These are phyloP conservation scores for Ursus arctos DNA, from an alignment of 2,113 vertebrate species.

Conservation along the genomic window DNA sequence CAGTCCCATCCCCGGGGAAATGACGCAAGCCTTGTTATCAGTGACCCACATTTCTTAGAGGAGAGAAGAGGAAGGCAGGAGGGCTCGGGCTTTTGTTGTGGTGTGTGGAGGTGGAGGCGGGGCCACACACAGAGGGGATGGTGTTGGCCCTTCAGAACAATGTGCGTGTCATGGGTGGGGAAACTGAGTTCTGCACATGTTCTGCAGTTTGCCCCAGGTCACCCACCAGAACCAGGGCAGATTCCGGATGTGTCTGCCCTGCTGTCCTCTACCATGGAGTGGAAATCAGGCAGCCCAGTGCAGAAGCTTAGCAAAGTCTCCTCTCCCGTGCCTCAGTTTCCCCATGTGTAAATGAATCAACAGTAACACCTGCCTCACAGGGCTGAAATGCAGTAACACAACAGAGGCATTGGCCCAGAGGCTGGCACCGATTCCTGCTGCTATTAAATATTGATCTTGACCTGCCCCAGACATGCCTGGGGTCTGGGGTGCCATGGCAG, in stretches of 20 bases:
- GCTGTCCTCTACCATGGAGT: neutral
- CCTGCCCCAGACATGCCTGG: accelerated
- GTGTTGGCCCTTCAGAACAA: neutral
- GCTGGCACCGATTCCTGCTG: neutral
- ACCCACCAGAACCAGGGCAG: neutral
- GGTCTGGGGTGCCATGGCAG: accelerated
- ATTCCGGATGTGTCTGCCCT: neutral
- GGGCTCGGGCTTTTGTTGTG: neutral
- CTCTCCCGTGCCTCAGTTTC: neutral
- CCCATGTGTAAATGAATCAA: neutral
- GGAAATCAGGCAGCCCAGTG: neutral
- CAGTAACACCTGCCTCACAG: neutral
- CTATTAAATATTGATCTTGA: neutral
- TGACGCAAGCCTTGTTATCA: constrained; percentile 24
- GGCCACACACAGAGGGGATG: neutral
- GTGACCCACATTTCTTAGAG: constrained; percentile 65
- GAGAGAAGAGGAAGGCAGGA: constrained; percentile 41
- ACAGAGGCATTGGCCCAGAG: neutral
- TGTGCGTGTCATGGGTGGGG: no score
- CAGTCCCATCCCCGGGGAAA: neutral
- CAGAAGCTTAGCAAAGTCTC: neutral
- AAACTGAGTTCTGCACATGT: neutral
- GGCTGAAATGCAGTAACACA: neutral
- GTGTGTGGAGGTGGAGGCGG: neutral
- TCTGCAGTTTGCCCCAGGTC: accelerated